Evolutionary conservation across 2,888 invertebrate genomes (phyloP).

Genomic region (Nemurella pictetii): DNA sequence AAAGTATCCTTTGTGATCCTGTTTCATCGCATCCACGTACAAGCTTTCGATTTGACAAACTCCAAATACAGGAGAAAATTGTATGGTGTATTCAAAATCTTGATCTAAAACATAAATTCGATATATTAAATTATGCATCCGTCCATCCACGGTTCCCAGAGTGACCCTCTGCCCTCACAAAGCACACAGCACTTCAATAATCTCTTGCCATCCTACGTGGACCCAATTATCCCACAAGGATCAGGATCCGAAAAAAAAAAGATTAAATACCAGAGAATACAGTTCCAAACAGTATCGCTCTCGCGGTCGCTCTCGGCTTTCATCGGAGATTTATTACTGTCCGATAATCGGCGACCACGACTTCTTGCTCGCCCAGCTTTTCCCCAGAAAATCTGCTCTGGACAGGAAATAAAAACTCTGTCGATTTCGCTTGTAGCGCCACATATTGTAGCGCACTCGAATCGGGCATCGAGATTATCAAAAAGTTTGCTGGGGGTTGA

Average conservation of each 20-base stretch:
- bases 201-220: no score
- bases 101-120: no score
- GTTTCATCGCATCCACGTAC: no score
- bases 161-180: no score
- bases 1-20: no score
- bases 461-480: not conserved
- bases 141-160: no score
- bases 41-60: no score
- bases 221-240: no score
- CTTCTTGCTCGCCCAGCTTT: not conserved
- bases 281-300: not conserved
- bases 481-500: not conserved
- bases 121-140: no score
- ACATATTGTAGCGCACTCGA: not conserved
- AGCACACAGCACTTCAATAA: no score
- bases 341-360: not conserved
- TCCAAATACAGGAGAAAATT: no score
- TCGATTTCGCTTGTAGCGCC: not conserved
- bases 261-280: not conserved
- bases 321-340: not conserved
- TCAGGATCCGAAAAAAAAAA: not conserved
- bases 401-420: not conserved
- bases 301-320: not conserved
- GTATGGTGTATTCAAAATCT: no score
- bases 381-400: not conserved